Base-by-base conservation (phyloP, 2,888 invertebrate genomes). In the Acronicta leporina region DNA sequence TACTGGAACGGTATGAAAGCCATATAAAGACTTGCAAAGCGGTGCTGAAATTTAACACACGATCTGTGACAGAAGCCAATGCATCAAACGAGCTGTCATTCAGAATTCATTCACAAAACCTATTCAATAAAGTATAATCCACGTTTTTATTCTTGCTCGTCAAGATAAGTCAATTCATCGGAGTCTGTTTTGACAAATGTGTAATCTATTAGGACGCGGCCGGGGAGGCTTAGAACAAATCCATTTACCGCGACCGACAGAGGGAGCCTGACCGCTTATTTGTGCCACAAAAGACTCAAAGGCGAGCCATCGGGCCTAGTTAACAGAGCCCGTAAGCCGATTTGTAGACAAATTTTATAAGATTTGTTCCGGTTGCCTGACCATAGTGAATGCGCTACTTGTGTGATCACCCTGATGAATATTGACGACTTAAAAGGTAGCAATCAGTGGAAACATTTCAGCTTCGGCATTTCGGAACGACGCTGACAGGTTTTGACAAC, bases 111-210 rank as follows among this genome's bases (percentile, higher is more conserved):
- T 61, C 35, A 38, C 14, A n/a, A 44, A 40, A 16, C 40, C 35
- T 50, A 33, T 30, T 41, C 42, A 16, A 60, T 60, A 67, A n/a
- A 50, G 11, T 27, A 40, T 49, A 65, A 72, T 38, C 40, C 46
- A 9, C 25, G 38, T 43, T 50, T 54, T 67, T 48, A 44, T 48
- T 54, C 48, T 59, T 55, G 62, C 46, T 38, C 45, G 63, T 75
- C 71, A 57, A 66, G 45, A 68, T 63, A 67, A 75, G 77, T 75
- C 73, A 73, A 75, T 77, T 73, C 58, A 61, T 58, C 51, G 63
- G 74, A 81, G 77, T 80, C 75, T 81, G 84, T 88, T 88, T 86
- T 83, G 85, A 85, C 84, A 87, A 87, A 89, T 85, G 84, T 81
- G 82, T 83, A 83, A 83, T 83, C 82, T 84, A 84, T 87, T 84